These are phyloP conservation scores for Nothoprocta perdicaria DNA, from an alignment of 2,113 vertebrate species.

Conservation along the genomic window DNA sequence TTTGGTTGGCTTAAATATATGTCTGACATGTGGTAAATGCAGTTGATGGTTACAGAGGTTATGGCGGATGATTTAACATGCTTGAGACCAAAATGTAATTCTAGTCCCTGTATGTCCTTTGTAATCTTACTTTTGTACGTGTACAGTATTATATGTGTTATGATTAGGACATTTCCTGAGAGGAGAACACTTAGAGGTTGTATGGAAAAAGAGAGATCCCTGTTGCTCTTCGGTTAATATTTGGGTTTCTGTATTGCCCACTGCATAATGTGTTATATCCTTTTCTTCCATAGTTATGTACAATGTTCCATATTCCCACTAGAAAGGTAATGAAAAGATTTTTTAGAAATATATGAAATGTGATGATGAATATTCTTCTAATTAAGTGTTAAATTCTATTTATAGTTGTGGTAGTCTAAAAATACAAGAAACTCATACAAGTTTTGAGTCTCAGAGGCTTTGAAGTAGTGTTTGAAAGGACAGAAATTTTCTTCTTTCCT, in stretches of 20 bases:
- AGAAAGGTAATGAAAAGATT: not conserved
- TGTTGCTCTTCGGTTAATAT: not conserved
- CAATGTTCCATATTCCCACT: not conserved
- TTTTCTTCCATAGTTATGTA: not conserved
- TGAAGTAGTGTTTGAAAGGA: not conserved
- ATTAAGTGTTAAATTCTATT: not conserved
- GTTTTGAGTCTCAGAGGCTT: not conserved
- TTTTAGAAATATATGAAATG: not conserved
- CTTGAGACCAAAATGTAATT: conserved; percentile 23
- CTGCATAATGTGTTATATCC: not conserved
- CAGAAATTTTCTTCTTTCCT: not conserved
- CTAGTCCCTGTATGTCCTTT: not conserved
- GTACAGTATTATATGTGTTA: not conserved
- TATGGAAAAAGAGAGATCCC: not conserved
- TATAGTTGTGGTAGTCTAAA: not conserved
- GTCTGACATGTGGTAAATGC: conserved; percentile 38
- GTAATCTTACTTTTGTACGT: conserved; percentile 25
- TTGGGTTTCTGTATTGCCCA: not conserved
- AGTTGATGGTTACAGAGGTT: conserved; percentile 50
- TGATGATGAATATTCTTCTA: not conserved
- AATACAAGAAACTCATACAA: not conserved
- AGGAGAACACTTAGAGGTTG: not conserved
- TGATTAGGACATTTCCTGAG: not conserved
- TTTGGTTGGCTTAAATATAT: conserved; percentile 42
- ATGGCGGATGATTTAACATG: conserved; percentile 11